phyloP scores from a whole-genome alignment of 2,888 invertebrate species.

The Arrhopalites spinosus region DNA sequence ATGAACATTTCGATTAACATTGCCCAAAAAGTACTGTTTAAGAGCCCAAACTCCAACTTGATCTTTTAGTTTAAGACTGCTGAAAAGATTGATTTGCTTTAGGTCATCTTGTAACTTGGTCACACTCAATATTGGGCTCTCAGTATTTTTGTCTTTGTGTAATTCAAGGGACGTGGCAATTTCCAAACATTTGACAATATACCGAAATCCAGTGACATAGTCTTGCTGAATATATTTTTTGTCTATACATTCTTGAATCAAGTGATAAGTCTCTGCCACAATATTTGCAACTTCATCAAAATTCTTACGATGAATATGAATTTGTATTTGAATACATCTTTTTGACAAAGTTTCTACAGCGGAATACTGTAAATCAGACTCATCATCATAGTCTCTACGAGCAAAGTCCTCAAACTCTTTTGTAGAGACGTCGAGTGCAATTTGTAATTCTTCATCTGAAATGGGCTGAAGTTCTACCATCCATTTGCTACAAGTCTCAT shows the following conservation, averaged over 20 bases:
- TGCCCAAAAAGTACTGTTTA: conserved; percentile 18
- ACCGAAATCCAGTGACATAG: not conserved
- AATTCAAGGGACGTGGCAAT: not conserved
- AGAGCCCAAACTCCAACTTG: conserved; percentile 1
- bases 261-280: not conserved
- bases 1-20: not conserved
- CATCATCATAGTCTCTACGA: conserved; percentile 6
- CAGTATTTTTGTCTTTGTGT: too few relatives aligned
- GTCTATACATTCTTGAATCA: conserved; percentile 13
- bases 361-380: conserved; percentile 4
- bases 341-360: conserved; percentile 8
- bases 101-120: not conserved
- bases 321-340: conserved; percentile 2
- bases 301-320: not conserved
- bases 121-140: not conserved
- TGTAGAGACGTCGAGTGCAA: not conserved
- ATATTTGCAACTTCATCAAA: not conserved
- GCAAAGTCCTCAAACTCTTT: conserved; percentile 14
- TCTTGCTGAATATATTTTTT: not conserved
- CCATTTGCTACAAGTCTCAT: not conserved
- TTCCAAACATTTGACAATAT: not conserved
- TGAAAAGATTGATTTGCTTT: not conserved
- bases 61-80: not conserved
- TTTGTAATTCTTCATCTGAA: not conserved
- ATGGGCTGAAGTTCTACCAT: not conserved